Evolutionary conservation across 1,140 invertebrate species (phyloP).

Genomic region (Akabosia matsudoensis): DNA sequence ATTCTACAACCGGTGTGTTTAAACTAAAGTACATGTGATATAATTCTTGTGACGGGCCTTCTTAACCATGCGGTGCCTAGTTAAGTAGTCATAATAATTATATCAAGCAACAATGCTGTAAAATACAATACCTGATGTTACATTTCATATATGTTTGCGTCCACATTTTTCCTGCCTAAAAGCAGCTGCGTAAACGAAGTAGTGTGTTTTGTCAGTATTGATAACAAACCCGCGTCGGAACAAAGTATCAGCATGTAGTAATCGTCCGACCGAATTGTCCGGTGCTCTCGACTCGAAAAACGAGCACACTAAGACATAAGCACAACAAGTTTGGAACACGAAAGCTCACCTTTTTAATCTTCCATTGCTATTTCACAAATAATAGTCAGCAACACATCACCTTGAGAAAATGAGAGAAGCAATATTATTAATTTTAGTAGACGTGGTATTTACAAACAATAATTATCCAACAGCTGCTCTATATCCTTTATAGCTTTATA

Average conservation of each 20-base stretch:
- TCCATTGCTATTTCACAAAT: not conserved
- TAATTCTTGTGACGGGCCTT: not conserved
- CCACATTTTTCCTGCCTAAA: not conserved
- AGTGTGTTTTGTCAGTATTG: not conserved
- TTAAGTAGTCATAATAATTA: not conserved
- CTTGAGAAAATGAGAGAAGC: not conserved
- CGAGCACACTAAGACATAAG: too few relatives aligned
- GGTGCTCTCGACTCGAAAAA: not conserved
- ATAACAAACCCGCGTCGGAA: too few relatives aligned
- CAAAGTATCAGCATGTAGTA: not conserved
- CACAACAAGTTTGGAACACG: not conserved
- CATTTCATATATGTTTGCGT: not conserved
- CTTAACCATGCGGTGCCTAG: not conserved
- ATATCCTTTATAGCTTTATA: not conserved
- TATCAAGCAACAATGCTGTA: not conserved
- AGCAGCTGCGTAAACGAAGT: not conserved
- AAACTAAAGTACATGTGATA: not conserved
- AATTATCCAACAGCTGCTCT: not conserved
- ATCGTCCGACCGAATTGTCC: not conserved
- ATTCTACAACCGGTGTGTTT: not conserved
- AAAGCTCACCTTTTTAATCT: not conserved
- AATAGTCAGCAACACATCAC: not conserved
- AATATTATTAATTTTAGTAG: not conserved
- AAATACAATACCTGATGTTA: not conserved
- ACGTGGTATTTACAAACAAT: too few relatives aligned